These are phyloP conservation scores for Montipora capitata DNA, from an alignment of 92 coral and sea anemone genomes.

Conservation along the genomic window DNA sequence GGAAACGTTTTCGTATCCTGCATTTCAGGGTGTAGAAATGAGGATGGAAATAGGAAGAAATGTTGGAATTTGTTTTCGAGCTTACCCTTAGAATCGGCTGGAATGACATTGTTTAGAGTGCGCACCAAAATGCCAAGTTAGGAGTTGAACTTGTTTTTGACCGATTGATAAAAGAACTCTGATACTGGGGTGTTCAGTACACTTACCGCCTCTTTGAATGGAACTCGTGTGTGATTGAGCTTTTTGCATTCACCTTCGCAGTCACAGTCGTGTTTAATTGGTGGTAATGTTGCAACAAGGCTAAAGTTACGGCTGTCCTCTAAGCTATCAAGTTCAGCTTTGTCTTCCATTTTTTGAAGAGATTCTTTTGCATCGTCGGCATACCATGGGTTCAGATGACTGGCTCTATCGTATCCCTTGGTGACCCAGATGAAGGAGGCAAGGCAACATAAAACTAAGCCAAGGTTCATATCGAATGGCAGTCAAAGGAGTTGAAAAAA, in stretches of 20 bases:
- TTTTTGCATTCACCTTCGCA: background rate
- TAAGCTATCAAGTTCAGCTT: background rate
- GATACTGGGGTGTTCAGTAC: no score
- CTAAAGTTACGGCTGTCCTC: background rate
- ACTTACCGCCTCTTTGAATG: background rate
- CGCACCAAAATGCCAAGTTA: no score
- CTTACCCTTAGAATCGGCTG: no score
- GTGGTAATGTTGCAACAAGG: no score
- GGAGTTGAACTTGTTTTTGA: no score
- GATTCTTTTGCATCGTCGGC: background rate
- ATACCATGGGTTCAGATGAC: background rate
- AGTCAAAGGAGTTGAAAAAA: background rate
- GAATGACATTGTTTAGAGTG: no score
- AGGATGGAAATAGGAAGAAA: no score
- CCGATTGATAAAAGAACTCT: no score
- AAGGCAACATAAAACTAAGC: background rate
- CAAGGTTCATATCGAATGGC: constrained; percentile 9
- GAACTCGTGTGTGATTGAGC: background rate
- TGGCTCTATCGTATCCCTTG: background rate
- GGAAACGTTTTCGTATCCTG: no score
- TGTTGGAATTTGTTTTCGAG: no score
- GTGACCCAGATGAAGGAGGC: background rate
- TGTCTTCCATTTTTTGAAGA: background rate
- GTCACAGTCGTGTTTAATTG: constrained; percentile 4
- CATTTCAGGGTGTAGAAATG: no score